Base-by-base conservation (phyloP, 2,888 invertebrate genomes). In the Chaetogeoica ovagalla region DNA sequence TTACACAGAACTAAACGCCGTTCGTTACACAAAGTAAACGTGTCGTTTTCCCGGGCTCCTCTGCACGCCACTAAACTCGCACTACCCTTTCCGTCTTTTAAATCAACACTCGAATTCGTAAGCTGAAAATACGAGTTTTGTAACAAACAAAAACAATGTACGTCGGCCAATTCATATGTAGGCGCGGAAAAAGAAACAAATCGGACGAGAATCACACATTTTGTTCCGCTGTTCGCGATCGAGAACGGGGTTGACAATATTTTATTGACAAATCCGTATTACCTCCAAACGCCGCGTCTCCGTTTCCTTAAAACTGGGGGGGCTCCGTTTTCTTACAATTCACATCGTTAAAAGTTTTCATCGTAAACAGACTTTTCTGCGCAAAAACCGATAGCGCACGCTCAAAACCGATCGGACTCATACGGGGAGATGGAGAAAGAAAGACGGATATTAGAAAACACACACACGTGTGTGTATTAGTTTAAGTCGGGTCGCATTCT, bases 271-370 rank as follows among this genome's bases (percentile, higher is more conserved):
- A 69, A 43, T 68, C 69, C 69, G 37, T 69, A 69, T 76, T 69
- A 37, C 30, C 30, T 2, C 60, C 76, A 52, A 69, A 60, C 69
- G 19, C 59, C 59, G 43, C 48, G 30, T 59, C 6, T 21, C 30
- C 17, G 43, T 37, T 39, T 39, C n/a, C 19, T 59, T 37, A 57
- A n/a, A n/a, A n/a, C n/a, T n/a, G n/a, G n/a, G n/a, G n/a, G n/a
- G n/a, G n/a, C n/a, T 66, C 65, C 21, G 11, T 3, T 60, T 30
- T 52, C 66, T 75, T 59, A 23, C 59, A 30, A 57, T 68, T 69
- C 30, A 48, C 69, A 76, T 76, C 68, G 69, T 76, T 76, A 76
- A 69, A 76, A 76, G 68, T 76, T 76, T 76, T 17, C 13, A n/a
- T 68, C 68, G 68, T 66, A 66, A 76, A 76, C 75, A 68, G 68